Conservation (phyloP, 2,888 invertebrate species). For the Epirrhoe alternata region DNA sequence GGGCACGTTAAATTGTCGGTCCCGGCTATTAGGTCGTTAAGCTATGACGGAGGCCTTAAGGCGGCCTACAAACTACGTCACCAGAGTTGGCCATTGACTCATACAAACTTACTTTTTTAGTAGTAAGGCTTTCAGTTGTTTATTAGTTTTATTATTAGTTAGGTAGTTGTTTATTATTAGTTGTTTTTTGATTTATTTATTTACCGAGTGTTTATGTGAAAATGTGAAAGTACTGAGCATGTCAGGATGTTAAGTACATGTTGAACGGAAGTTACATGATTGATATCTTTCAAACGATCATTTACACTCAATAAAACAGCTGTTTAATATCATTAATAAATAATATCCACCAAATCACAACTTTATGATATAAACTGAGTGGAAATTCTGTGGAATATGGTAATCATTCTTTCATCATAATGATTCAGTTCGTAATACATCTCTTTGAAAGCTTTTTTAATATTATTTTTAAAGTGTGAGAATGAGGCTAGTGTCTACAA, state of each 20-base stretch:
- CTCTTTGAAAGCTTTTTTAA: conserved; percentile 20
- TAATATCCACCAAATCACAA: background rate
- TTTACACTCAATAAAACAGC: background rate
- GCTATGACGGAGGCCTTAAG: too few species aligned
- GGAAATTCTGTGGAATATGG: conserved; percentile 17
- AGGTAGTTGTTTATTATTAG: too few species aligned
- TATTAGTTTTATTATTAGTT: too few species aligned
- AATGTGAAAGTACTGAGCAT: background rate
- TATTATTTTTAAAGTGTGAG: conserved; percentile 29
- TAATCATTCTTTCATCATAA: conserved; percentile 23
- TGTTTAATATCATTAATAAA: background rate
- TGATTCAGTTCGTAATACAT: conserved; percentile 11
- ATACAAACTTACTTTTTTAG: too few species aligned
- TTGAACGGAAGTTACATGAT: background rate
- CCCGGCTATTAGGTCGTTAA: too few species aligned
- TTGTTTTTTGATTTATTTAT: too few species aligned
- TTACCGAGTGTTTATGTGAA: background rate
- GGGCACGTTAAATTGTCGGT: too few species aligned
- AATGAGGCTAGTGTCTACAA: conserved; percentile 16
- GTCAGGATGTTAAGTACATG: background rate
- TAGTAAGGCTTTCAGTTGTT: too few species aligned
- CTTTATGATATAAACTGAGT: conserved; percentile 9
- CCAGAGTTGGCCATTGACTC: too few species aligned
- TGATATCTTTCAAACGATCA: background rate
- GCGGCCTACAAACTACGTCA: too few species aligned